A percentile compares a stretch with the other conserved stretches of the same genome.
phyloP scores from a whole-genome alignment of 2,888 invertebrate genomes.

The Sialis fuliginosa region DNA sequence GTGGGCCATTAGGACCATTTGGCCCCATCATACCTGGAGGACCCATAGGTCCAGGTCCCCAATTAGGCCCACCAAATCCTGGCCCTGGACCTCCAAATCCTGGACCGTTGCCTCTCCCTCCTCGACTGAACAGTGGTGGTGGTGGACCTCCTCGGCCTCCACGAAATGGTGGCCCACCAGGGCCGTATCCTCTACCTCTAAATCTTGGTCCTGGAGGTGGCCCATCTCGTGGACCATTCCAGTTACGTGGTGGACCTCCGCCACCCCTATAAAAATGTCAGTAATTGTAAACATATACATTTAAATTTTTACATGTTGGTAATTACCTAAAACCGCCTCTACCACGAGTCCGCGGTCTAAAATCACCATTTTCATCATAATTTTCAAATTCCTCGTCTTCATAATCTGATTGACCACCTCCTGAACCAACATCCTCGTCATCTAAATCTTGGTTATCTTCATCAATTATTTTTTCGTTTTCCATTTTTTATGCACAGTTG shows the following conservation, averaged over 20 bases:
- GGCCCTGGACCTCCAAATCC: slow-evolving; percentile 34
- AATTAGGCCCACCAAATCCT: slow-evolving; percentile 37
- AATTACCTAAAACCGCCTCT: slow-evolving; percentile 31
- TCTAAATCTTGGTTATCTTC: background rate
- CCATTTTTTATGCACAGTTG: background rate
- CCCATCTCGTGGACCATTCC: slow-evolving; percentile 22
- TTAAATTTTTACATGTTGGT: slow-evolving; percentile 1
- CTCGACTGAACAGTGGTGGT: slow-evolving; percentile 29
- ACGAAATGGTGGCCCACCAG: slow-evolving; percentile 25
- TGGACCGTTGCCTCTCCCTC: slow-evolving; percentile 23
- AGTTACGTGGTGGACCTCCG: slow-evolving; percentile 27
- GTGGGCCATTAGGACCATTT: slow-evolving; percentile 35
- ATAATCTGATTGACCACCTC: slow-evolving; percentile 12
- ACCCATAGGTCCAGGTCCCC: slow-evolving; percentile 46
- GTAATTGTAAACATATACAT: background rate
- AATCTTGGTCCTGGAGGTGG: slow-evolving; percentile 35
- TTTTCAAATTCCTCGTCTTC: slow-evolving; percentile 21
- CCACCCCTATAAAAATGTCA: slow-evolving; percentile 16
- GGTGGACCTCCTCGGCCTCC: slow-evolving; percentile 30
- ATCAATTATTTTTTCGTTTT: slow-evolving; percentile 2
- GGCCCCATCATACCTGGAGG: slow-evolving; percentile 42
- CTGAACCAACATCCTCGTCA: slow-evolving; percentile 1
- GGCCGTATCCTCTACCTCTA: slow-evolving; percentile 47
- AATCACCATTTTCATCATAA: slow-evolving; percentile 28
- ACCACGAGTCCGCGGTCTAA: slow-evolving; percentile 24